Base-by-base conservation (phyloP, 2,888 invertebrate species). In the Eulithis testata region DNA sequence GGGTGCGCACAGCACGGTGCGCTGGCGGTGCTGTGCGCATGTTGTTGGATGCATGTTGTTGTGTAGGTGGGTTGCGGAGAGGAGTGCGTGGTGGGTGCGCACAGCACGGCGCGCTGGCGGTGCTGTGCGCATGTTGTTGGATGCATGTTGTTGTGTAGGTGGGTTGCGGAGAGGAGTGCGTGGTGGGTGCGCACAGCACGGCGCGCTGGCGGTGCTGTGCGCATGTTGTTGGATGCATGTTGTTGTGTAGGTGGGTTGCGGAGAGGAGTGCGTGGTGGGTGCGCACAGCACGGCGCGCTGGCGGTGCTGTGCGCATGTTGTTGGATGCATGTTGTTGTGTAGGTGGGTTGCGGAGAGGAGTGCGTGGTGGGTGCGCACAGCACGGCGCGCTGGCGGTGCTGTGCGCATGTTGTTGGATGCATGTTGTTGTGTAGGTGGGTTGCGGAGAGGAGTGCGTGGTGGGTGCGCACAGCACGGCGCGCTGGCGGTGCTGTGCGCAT, bases 261-360 rank as follows among this genome's bases (percentile, higher is more conserved):
- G 94, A 73, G 96, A 97, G 75, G 94, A 95, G 80, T 94, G 96
- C 85, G 95, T 96, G 76, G 96, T 97, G 83, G 94, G 95, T 11
- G 97, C 97, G 37, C 96, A 96, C 84, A 95, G 95, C 96, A 97
- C 88, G 95, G 97, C 27, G 96, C 70, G 94, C 96, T 78, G 89
- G 94, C 61, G 2, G 94, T 98, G 73, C 96, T n/a, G 96, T 62
- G 98, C 98, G 49, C 98, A n/a, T n/a, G n/a, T n/a, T n/a, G n/a
- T n/a, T n/a, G n/a, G n/a, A n/a, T n/a, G n/a, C n/a, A n/a, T n/a
- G n/a, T n/a, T n/a, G 7, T n/a, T 45, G 40, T 52, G 61, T 79
- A 94, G 94, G 94, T 94, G 71, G 95, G 95, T 31, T 94, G 94
- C 73, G 93, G 94, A 73, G 96, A 97, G 75, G 94, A 95, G 80